Evolutionary conservation across 1,140 invertebrate genomes (phyloP).

Genomic region (Heliconius melpomene): DNA sequence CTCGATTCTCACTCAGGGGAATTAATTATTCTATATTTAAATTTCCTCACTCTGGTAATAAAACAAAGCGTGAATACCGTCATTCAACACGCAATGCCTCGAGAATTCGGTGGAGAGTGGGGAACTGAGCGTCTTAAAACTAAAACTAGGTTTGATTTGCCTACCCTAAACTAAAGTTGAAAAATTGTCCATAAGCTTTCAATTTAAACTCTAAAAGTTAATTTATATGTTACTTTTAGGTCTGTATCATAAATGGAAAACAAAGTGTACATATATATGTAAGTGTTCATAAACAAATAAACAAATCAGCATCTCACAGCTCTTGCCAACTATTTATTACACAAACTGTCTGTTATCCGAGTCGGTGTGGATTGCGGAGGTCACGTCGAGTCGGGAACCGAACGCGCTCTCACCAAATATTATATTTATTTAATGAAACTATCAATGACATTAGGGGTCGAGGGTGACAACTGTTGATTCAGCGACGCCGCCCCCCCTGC

Average conservation of each 20-base stretch:
- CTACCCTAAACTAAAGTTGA: background rate
- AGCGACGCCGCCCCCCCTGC: constrained; percentile 11
- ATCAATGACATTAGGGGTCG: background rate
- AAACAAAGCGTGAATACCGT: too few relatives aligned
- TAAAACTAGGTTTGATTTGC: too few relatives aligned
- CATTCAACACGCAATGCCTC: too few relatives aligned
- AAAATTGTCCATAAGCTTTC: background rate
- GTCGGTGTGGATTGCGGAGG: background rate
- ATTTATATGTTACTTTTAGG: background rate
- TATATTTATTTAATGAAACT: background rate
- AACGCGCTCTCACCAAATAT: background rate
- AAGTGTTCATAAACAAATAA: constrained; percentile 12
- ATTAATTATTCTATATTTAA: too few relatives aligned
- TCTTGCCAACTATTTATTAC: constrained; percentile 24
- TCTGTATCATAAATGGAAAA: background rate
- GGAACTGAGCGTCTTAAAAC: too few relatives aligned
- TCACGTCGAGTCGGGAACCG: background rate
- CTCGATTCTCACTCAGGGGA: too few relatives aligned
- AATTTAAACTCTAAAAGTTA: background rate
- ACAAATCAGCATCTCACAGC: constrained; percentile 13
- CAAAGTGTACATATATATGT: background rate
- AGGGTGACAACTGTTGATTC: constrained; percentile 38
- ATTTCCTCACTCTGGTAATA: too few relatives aligned
- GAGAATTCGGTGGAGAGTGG: too few relatives aligned
- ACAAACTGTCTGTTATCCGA: constrained; percentile 6